These are phyloP conservation scores for Machaerirhynchus nigripectus DNA, from an alignment of 2,113 vertebrate species.

Conservation along the genomic window DNA sequence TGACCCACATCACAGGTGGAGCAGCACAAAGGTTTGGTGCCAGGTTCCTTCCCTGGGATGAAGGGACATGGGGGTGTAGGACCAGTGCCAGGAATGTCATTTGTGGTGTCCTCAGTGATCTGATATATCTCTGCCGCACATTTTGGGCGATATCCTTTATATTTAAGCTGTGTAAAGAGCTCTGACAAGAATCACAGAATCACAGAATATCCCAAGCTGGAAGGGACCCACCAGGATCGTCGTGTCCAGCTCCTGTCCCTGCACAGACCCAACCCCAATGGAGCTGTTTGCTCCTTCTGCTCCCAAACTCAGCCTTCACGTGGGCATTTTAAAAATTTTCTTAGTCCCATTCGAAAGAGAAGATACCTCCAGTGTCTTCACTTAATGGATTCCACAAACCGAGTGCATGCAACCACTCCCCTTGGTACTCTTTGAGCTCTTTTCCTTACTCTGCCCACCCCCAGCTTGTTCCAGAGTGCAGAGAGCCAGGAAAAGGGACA, in stretches of 20 bases:
- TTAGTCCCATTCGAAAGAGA: not conserved
- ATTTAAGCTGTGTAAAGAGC: not conserved
- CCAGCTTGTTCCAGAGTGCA: not conserved
- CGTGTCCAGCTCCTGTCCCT: accelerated
- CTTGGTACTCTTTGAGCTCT: not conserved
- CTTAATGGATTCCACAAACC: not conserved
- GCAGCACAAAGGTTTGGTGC: not conserved
- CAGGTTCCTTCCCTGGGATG: not conserved
- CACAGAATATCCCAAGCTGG: not conserved
- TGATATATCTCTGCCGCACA: not conserved
- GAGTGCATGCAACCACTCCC: not conserved
- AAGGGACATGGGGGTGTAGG: accelerated
- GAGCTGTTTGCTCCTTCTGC: not conserved
- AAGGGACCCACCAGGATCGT: not conserved
- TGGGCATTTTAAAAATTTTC: accelerated
- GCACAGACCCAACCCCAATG: not conserved
- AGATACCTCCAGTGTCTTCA: not conserved
- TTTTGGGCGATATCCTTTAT: not conserved
- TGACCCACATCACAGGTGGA: not conserved
- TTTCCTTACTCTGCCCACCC: not conserved
- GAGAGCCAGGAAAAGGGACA: not conserved
- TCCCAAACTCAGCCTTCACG: not conserved
- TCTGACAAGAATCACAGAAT: not conserved
- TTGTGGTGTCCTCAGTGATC: not conserved
- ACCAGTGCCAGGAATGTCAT: not conserved